phyloP scores from a whole-genome alignment of 1,140 invertebrate genomes.

The Euglossa dilemma region DNA sequence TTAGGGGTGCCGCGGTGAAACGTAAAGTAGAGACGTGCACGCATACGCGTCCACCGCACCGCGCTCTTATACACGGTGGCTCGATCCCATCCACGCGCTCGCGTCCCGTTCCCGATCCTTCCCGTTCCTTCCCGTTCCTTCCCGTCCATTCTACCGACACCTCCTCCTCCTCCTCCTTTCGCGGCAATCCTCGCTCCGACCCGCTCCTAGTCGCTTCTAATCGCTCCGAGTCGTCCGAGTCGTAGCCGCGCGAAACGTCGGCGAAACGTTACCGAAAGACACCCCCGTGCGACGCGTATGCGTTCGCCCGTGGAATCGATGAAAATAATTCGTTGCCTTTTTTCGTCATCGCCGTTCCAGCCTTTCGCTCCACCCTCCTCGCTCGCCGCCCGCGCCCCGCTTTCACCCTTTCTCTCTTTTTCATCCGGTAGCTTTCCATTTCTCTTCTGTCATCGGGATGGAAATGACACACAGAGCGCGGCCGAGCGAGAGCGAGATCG shows the following conservation, averaged over 20 bases:
- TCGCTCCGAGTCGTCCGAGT: too few relatives aligned
- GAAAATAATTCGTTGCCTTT: slow-evolving; percentile 78
- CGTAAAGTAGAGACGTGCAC: slow-evolving; percentile 56
- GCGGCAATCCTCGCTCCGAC: too few relatives aligned
- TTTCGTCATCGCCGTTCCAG: slow-evolving; percentile 68
- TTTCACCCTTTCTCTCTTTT: background rate
- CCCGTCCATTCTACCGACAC: background rate
- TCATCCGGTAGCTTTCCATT: slow-evolving; percentile 4
- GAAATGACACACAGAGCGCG: slow-evolving; percentile 19
- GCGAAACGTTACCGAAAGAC: too few relatives aligned
- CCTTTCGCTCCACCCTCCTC: slow-evolving; percentile 38
- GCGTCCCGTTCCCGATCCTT: background rate
- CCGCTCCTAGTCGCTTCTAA: too few relatives aligned
- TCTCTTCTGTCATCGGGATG: slow-evolving; percentile 45
- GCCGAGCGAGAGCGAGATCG: slow-evolving; percentile 12
- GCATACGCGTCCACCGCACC: slow-evolving; percentile 42
- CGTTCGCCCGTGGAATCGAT: slow-evolving; percentile 69
- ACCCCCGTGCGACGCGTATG: background rate
- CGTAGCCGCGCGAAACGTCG: too few relatives aligned
- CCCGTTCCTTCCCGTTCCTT: background rate
- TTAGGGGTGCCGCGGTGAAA: slow-evolving; percentile 70
- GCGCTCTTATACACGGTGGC: slow-evolving; percentile 42
- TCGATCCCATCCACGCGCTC: background rate
- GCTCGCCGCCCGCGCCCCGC: background rate
- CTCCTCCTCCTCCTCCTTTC: too few relatives aligned